phyloP scores from a whole-genome alignment of 1,140 invertebrate genomes.

The Coelopa frigida region DNA sequence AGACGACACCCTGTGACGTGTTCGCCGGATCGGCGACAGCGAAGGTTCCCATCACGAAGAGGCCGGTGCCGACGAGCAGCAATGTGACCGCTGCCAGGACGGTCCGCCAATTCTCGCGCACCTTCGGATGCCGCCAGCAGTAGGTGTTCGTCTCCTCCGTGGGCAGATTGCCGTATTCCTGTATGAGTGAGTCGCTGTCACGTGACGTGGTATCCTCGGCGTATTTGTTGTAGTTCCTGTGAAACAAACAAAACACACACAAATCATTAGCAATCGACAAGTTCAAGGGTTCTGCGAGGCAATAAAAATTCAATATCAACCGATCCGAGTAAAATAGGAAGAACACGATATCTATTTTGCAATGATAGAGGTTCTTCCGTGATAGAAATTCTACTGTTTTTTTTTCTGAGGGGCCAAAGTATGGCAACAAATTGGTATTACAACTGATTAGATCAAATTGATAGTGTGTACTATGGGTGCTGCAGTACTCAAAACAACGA shows the following conservation, averaged over 20 bases:
- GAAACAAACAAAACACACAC: conserved; percentile 27
- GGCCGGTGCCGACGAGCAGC: conserved; percentile 66
- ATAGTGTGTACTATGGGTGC: too few relatives aligned
- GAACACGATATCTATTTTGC: too few relatives aligned
- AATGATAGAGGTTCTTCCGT: too few relatives aligned
- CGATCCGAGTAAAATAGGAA: too few relatives aligned
- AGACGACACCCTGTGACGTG: conserved; percentile 69
- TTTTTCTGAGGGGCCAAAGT: too few relatives aligned
- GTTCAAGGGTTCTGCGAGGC: too few relatives aligned
- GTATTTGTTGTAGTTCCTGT: conserved; percentile 60
- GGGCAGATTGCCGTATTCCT: conserved; percentile 58
- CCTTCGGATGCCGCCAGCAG: conserved; percentile 76
- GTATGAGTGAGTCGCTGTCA: conserved; percentile 73
- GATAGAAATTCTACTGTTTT: too few relatives aligned
- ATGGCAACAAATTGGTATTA: too few relatives aligned
- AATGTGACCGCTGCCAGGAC: conserved; percentile 70
- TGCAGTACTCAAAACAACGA: too few relatives aligned
- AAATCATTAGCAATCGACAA: conserved; percentile 5
- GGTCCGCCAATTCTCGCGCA: conserved; percentile 77
- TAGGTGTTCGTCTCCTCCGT: conserved; percentile 54
- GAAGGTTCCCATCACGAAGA: conserved; percentile 65
- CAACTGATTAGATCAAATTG: too few relatives aligned
- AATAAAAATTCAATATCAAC: too few relatives aligned
- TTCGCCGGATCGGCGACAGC: conserved; percentile 61
- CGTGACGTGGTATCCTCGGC: conserved; percentile 62